Evolutionary conservation across 2,888 invertebrate species (phyloP), one percentile per base, ranked within the genome.

Genomic region (Sesia apiformis): DNA sequence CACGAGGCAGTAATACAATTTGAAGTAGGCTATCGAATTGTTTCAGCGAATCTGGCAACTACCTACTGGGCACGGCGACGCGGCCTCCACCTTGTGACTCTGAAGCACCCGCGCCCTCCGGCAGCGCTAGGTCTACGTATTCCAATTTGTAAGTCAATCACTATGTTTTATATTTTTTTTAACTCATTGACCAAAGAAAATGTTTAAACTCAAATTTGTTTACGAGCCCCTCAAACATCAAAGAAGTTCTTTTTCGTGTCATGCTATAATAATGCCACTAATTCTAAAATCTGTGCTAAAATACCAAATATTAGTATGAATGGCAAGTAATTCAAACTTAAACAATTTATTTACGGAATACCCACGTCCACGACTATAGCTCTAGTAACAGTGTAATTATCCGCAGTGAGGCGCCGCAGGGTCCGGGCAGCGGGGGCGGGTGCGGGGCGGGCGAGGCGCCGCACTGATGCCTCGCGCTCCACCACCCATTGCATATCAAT

Each of bases 21-120:
- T 88, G 82, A 86, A 89, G 86, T 81, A 89, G 88, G 82, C 73
- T 87, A 66, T 86, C 88, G 60, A 87, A 86, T 80, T 89, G 88
- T 88, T 87, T 85, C 86, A 89, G 88, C 71, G 88, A 89, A 76
- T 87, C 88, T 39, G 86, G 85, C 62, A 89, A 88, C 73, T 89
- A 83, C 68, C 63, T 89, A 78, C 81, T 87, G 79, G 84, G 81
- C 55, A 84, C 87, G 59, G 87, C 87, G 49, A 74, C 82, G 58
- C 80, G 85, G 54, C 84, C 87, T 4, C 79, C 83, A 69, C 75
- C 81, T 59, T 73, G 78, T 63, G 83, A 81, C 65, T 66, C 55
- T 55, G 56, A 60, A 55, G 54, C 61, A 57, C 57, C 62, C 42
- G 55, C 54, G 54, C 38, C 41, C 53, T 61, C 67, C 53, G 72